Evolutionary conservation across 2,888 invertebrate genomes (phyloP).

Genomic region (Falcaria lacertinaria): DNA sequence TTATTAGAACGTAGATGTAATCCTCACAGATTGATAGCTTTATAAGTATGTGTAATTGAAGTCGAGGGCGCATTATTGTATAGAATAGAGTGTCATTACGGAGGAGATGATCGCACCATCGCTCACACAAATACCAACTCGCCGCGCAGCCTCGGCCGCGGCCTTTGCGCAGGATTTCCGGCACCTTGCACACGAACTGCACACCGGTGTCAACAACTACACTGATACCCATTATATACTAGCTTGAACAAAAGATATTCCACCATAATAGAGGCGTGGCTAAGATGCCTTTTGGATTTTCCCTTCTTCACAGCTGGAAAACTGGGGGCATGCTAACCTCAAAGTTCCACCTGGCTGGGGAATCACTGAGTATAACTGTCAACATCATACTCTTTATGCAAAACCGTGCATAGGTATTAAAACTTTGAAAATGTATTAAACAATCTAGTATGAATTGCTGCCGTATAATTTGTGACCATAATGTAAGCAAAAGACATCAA

Average conservation of each 20-base stretch:
- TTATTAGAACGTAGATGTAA: not conserved
- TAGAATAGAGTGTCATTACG: slow-evolving; percentile 20
- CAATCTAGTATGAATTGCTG: too few species aligned
- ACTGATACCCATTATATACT: not conserved
- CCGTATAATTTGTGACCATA: not conserved
- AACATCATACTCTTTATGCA: too few species aligned
- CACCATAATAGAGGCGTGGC: too few species aligned
- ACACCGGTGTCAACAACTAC: slow-evolving; percentile 13
- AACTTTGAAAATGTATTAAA: too few species aligned
- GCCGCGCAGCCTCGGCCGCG: slow-evolving; percentile 46
- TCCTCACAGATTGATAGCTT: slow-evolving; percentile 7
- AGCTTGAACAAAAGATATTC: not conserved
- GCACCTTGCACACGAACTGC: slow-evolving; percentile 57
- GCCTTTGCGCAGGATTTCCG: slow-evolving; percentile 75
- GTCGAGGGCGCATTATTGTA: slow-evolving; percentile 9
- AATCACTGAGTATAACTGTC: too few species aligned
- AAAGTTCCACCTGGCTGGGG: too few species aligned
- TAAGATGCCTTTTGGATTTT: too few species aligned
- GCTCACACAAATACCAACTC: slow-evolving; percentile 26
- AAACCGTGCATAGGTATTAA: too few species aligned
- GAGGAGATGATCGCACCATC: slow-evolving; percentile 27
- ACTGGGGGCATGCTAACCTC: too few species aligned
- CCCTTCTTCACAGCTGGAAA: too few species aligned
- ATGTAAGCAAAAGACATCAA: not conserved
- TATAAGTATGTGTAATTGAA: slow-evolving; percentile 13